Evolutionary conservation across 2,113 vertebrate genomes (phyloP), one percentile per base, ranked within the genome.

Genomic region (Peromyscus californicus): DNA sequence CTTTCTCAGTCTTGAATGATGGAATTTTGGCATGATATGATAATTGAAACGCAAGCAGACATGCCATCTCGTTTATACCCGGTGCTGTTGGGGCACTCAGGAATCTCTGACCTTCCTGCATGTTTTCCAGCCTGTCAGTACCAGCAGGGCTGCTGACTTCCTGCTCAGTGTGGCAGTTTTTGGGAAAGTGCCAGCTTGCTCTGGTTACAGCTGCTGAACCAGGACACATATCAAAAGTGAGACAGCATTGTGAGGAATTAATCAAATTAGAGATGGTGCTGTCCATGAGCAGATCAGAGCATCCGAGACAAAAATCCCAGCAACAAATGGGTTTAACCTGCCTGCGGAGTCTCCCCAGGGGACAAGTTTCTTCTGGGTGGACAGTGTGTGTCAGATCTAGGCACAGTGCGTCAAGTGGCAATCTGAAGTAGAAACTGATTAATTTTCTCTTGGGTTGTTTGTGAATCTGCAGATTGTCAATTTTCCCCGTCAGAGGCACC

Each of bases 201-300:
- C 67, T 72, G 15, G 21, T 59, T 85, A 85, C 13, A 94, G 91
- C 33, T 76, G n/a, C 59, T 7, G 54, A 36, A 22, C 10, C 45
- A 3, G 0, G 0, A 33, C 79, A 61, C 0, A 1, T 57, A n/a
- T 9, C 5, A 3, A 11, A 84, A 48, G 19, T 0, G 0, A 82
- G 90, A 61, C 16, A 54, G 70, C 51, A 7, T 6, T 26, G n/a
- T 76, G 57, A 61, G 65, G 33, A n/a, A 67, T 76, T 79, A 57
- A 75, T 70, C 79, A 76, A 54, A 33, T 36, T 70, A 74, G 75
- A 92, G 45, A 79, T 33, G 80, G 45, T 29, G 54, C 42, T 74
- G 57, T 78, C 78, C 42, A 0, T 5, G 54, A 74, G 33, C n/a
- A 33, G 42, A 72, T 72, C 48, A 45, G 69, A 63, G 22, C 63